Base-by-base conservation (phyloP, 2,113 vertebrate species). In the Passer domesticus region DNA sequence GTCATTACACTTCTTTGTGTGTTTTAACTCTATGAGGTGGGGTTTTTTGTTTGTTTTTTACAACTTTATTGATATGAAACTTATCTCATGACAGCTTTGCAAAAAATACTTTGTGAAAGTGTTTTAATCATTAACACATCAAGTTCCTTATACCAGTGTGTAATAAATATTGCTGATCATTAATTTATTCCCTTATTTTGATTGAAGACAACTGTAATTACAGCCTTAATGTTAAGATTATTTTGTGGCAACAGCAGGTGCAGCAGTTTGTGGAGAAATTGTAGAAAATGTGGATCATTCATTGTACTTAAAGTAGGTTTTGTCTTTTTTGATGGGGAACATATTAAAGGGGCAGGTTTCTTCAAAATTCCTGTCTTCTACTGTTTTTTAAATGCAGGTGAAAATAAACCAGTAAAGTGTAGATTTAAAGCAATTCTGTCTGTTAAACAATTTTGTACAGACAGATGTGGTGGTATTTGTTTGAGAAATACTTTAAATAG, bases 381-480 rank as follows among this genome's bases (percentile, higher is more conserved):
- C 41, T 87, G 6, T 74, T 91, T 78, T 85, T 52, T 44, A 53
- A 80, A 18, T 59, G 21, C 15, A 74, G 14, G 37, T 37, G 22
- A 53, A 83, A 81, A 63, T 46, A 60, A 35, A 80, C 24, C 10
- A 52, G 7, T 18, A 0, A 55, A 88, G 7, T 52, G 5, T 70
- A 81, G 31, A 68, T n/a, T 70, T 58, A 60, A 83, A 72, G 27
- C 31, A 59, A 9, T 94, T 90, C 30, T 92, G 37, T 41, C 67
- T 89, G 55, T 83, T 86, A 46, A 94, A 58, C 68, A 78, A 21
- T 74, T 67, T 39, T 37, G 9, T 64, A 53, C 49, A 64, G 74
- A 43, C 39, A 81, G 47, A 53, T 90, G 79, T 72, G 56, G 1
- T 52, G 92, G 56, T 82, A 46, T 90, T 96, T 92, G n/a, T 90